Base-by-base conservation (phyloP, 2,888 invertebrate genomes). In the Ceratothoa steindachneri region DNA sequence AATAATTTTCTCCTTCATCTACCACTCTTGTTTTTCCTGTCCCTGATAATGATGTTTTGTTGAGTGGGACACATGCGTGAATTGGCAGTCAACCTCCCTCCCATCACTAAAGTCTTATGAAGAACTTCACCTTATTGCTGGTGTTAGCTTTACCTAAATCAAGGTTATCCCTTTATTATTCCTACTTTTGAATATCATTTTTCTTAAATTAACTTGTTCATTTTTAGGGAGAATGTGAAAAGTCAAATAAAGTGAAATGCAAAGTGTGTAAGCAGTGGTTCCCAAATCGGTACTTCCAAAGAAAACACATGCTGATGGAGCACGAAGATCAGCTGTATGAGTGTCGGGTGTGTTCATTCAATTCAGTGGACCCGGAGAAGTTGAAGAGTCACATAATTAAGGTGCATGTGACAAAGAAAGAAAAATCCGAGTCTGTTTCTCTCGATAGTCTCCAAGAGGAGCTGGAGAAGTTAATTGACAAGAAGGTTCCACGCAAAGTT, bases 351-450 rank as follows among this genome's bases (percentile, higher is more conserved):
- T 79, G 79, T 67, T 72, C 71, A 52, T 79, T 76, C 52, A 77
- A 74, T 67, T 79, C 76, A 0, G 74, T 74, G 3, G 72, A 76
- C 27, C 79, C 79, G 5, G 79, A 79, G 60, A 79, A 76, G 55
- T 67, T 79, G 51, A 77, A 79, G 68, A 79, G 70, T 30, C 79
- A 79, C 66, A 79, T 79, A 24, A 77, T 79, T 64, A 79, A 79
- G 60, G 72, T 74, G 65, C 79, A 79, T 19, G 76, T 79, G 12
- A 69, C 73, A 15, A 79, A 79, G 64, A 77, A 77, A 41, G 79
- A 77, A 55, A 74, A 73, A 2, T 69, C 22, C 9, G 75, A 76
- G 55, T 68, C 75, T 0, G 68, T 76, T 30, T 72, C 79, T 24
- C 27, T 76, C 0, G 75, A 79, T 7, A 75, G 69, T 5, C 22